Base-by-base conservation (phyloP, 2,797 vertebrate species). In the Brotula barbata region DNA sequence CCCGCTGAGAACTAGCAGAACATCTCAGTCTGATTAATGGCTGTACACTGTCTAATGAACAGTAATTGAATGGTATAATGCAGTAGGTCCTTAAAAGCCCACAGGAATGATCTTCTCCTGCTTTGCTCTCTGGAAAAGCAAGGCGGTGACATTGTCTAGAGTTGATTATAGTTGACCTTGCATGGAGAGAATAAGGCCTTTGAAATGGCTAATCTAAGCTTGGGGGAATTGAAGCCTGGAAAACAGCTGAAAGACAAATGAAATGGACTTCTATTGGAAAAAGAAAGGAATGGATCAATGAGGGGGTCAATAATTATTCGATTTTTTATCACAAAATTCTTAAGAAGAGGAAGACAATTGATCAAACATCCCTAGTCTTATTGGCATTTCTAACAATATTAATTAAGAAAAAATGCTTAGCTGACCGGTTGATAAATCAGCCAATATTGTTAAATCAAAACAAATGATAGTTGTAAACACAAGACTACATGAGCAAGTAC, bases 371-470 rank as follows among this genome's bases (percentile, higher is more conserved):
- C 72, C 84, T 47, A 64, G 82, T 74, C 78, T 66, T 86, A 90
- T 87, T 84, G 91, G 83, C 90, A 93, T 85, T 90, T 90, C 86
- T 90, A 90, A 89, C 90, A 89, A 92, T 90, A 91, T 91, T 92
- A 92, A 93, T 93, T 92, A 92, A 92, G 91, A 89, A 90, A 87
- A 92, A 93, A 75, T 84, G 85, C 86, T 90, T 85, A 87, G 77
- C 82, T 82, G 87, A 88, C 78, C 82, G 81, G 87, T 77, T 84
- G 82, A 88, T 88, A 87, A 91, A 90, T 77, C 81, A 86, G 73
- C 74, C 84, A 72, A 88, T 86, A 84, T 77, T 64, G 84, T 89
- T 88, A 82, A 88, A 91, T 88, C 84, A 87, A 87, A 92, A 90
- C 83, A 89, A 90, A 91, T 82, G 78, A 89, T 89, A 81, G 84